Evolutionary conservation across 2,888 invertebrate species (phyloP).

Genomic region (Operophtera brumata): DNA sequence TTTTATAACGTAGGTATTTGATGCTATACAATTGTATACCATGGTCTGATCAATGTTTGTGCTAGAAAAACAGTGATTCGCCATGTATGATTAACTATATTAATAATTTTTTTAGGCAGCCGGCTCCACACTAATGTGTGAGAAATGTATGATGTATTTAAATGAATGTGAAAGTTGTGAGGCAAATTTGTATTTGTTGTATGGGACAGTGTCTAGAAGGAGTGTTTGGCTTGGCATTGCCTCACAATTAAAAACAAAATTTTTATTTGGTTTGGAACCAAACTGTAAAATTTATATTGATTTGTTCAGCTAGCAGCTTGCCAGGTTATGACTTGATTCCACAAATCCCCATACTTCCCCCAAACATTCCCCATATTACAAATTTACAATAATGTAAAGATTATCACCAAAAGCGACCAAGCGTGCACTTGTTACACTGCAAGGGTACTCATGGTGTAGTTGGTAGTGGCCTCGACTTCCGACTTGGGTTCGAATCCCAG

Average conservation of each 20-base stretch:
- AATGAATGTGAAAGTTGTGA: conserved; percentile 20
- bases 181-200: conserved; percentile 29
- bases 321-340: conserved; percentile 14
- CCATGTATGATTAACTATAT: too few relatives aligned
- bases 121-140: conserved; percentile 67
- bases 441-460: too few relatives aligned
- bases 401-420: too few relatives aligned
- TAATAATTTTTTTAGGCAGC: conserved; percentile 57
- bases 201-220: conserved; percentile 31
- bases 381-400: too few relatives aligned
- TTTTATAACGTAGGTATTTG: too few relatives aligned
- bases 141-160: conserved; percentile 54
- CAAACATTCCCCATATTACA: too few relatives aligned
- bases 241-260: conserved; percentile 21
- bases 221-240: conserved; percentile 33
- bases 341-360: background rate
- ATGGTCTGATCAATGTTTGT: too few relatives aligned
- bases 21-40: too few relatives aligned
- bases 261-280: conserved; percentile 26
- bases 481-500: too few relatives aligned
- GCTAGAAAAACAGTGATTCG: too few relatives aligned
- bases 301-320: conserved; percentile 34
- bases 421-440: too few relatives aligned
- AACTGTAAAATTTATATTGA: conserved; percentile 37
- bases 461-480: too few relatives aligned